A percentile compares a stretch with the other conserved stretches of the same genome.
Conservation (phyloP, 2,888 invertebrate species). For the Drosophila differens region DNA sequence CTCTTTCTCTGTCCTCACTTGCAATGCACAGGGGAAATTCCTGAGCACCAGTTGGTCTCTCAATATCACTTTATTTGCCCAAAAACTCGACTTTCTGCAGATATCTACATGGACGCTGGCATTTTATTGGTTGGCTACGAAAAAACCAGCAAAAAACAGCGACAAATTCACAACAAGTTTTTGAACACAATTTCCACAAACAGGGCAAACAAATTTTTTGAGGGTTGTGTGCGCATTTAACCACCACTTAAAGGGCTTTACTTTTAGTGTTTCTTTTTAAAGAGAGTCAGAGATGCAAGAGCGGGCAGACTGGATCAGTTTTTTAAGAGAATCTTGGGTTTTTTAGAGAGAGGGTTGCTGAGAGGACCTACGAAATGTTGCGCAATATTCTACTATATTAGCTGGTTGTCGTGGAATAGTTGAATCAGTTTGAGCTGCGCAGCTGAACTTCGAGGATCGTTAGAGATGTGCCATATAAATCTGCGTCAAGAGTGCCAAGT, state of each 20-base stretch:
- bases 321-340: conserved; percentile 56
- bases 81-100: conserved; percentile 68
- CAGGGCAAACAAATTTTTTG: conserved; percentile 45
- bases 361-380: conserved; percentile 33
- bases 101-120: conserved; percentile 77
- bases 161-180: conserved; percentile 54
- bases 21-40: conserved; percentile 68
- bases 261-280: conserved; percentile 37
- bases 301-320: conserved; percentile 51
- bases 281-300: conserved; percentile 32
- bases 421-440: conserved; percentile 84
- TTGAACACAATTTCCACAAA: conserved; percentile 54
- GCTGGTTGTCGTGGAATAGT: conserved; percentile 76
- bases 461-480: conserved; percentile 14
- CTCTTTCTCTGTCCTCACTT: background rate
- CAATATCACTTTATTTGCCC: conserved; percentile 74
- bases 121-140: conserved; percentile 78
- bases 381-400: conserved; percentile 78
- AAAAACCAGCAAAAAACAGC: conserved; percentile 54
- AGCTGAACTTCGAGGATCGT: conserved; percentile 82
- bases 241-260: conserved; percentile 41
- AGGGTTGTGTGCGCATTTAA: conserved; percentile 53
- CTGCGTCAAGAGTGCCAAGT: conserved; percentile 28
- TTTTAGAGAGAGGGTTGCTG: conserved; percentile 68
- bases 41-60: conserved; percentile 66